phyloP scores from a whole-genome alignment of 1,140 invertebrate species.

The Neotoxoptera formosana region DNA sequence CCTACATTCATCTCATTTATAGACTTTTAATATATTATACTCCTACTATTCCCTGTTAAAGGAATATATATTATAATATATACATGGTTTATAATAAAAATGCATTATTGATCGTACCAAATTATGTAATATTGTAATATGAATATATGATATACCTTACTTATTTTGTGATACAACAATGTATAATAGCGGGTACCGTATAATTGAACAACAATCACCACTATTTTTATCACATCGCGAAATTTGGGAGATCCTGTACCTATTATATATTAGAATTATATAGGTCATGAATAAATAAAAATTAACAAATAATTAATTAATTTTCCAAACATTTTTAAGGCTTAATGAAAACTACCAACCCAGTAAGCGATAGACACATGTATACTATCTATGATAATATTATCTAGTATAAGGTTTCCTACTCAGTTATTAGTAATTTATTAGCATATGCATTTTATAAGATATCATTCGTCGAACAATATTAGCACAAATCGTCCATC shows the following conservation, averaged over 20 bases:
- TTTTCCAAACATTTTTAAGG: neutral
- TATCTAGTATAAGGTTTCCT: neutral
- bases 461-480: neutral
- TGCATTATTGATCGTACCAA: neutral
- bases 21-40: neutral
- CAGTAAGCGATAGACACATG: neutral
- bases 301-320: too few species aligned
- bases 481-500: neutral
- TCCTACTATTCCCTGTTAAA: neutral
- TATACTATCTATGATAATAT: neutral
- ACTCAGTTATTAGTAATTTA: neutral
- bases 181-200: neutral
- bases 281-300: neutral
- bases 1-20: neutral
- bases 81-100: neutral
- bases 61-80: too few species aligned
- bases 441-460: neutral
- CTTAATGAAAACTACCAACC: neutral
- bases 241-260: neutral
- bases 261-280: neutral
- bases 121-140: neutral
- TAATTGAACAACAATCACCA: neutral
- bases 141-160: neutral
- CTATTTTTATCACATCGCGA: neutral
- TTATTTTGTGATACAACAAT: neutral